Evolutionary conservation across 2,888 invertebrate species (phyloP), one percentile per base, ranked within the genome.

Genomic region (Cheilosia scutellata): DNA sequence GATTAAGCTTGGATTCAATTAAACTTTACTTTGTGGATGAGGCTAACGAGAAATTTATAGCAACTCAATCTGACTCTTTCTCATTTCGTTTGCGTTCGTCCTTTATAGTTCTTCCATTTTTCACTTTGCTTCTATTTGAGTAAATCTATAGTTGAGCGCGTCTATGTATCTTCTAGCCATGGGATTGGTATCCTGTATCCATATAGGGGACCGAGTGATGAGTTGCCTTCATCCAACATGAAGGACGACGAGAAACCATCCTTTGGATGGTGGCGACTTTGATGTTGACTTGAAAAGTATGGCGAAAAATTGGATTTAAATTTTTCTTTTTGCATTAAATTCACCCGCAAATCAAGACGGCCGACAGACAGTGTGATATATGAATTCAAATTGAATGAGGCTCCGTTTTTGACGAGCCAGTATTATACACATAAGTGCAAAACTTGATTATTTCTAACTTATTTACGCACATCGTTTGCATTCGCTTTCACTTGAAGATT

Each of bases 1-100:
- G 65, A 80, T 84, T 80, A 74, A 84, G 60, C 66, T 62, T 16
- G 42, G 66, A 84, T 84, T 84, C 84, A 84, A 84, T 84, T 84
- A 80, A 84, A 75, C 53, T 80, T 71, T 70, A 71, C 58, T 76
- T 58, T 76, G 60, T 25, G 55, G 58, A 42, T 55, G 49, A 71
- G 42, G 44, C 75, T 84, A 80, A 84, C 80, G 84, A 84, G 65
- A 53, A 33, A 62, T 75, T 66, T 71, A 84, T 71, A 55, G 68
- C 40, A 57, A 78, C 33, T 53, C 53, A 7, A 7, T 20, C 7
- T 0, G 47, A 47, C 63, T 70, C 62, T 70, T 78, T 78, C 11
- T n/a, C 27, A 40, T 51, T 51, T 11, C 25, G 25, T 25, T 51
- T 53, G n/a, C n/a, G 5, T 9, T 6, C 33, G 31, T 55, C 29